Percentiles rank a stretch among this genome's conserved stretches.
phyloP scores from a whole-genome alignment of 2,113 vertebrate species.

The Campylorhamphus procurvoides region DNA sequence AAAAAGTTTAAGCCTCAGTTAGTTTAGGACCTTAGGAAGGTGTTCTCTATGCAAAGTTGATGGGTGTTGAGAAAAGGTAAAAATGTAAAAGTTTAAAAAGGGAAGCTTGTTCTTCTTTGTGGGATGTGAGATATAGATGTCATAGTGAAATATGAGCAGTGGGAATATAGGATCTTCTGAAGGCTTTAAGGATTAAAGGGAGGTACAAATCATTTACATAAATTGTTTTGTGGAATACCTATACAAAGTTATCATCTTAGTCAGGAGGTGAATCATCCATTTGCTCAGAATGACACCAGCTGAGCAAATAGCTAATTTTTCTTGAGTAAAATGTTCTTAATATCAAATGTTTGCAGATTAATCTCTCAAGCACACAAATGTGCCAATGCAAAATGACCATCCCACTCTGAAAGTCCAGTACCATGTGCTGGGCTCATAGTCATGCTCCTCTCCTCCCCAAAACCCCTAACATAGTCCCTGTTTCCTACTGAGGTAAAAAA shows the following conservation, averaged over 20 bases:
- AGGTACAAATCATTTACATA: neutral
- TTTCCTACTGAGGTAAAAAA: neutral
- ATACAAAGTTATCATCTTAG: neutral
- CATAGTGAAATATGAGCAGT: neutral
- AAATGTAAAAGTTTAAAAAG: neutral
- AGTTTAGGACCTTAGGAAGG: neutral
- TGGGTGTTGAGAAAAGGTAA: neutral
- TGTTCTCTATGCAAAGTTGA: neutral
- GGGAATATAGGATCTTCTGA: neutral
- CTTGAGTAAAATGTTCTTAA: neutral
- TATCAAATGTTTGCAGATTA: rapidly evolving
- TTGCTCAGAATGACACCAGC: neutral
- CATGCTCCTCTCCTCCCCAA: neutral
- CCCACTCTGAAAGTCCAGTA: neutral
- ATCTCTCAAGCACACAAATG: neutral
- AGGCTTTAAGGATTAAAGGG: neutral
- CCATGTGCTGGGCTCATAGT: rapidly evolving
- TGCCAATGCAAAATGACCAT: neutral
- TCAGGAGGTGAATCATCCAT: neutral
- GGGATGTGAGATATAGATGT: neutral
- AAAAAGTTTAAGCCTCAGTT: neutral
- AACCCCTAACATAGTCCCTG: neutral
- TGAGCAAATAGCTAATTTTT: neutral
- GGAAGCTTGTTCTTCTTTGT: neutral
- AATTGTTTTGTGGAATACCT: neutral